Evolutionary conservation across 2,888 invertebrate genomes (phyloP), one percentile per base, ranked within the genome.

Genomic region (Drosophila longiperda): DNA sequence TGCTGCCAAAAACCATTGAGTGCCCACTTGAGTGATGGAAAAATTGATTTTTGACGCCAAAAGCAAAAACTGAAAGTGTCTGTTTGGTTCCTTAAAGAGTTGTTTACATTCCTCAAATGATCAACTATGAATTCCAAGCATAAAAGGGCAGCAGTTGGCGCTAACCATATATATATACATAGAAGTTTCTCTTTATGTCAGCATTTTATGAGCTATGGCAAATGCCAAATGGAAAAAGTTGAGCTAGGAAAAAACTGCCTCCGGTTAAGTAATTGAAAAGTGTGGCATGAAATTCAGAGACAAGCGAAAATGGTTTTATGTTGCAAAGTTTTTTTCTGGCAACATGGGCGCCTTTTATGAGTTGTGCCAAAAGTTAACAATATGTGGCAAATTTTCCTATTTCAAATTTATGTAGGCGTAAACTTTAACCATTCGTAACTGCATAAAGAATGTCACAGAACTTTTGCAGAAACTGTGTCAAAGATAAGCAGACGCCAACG

Each of bases 1-100:
- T 49, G 32, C 64, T 66, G 59, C 65, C 63, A 60, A 65, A 62
- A 55, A 26, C 62, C 20, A 66, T 76, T 71, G 83, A 82, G 83
- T 73, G 82, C 58, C 71, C 89, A 81, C 84, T 84, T 89, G 84
- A 89, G 60, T 78, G 71, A 86, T 73, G 58, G 68, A 57, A 66
- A 66, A 75, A 61, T 59, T 70, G 74, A 70, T 71, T 76, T 82
- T 74, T 61, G 61, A 76, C 72, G 75, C 66, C 61, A 61, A 48
- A 48, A 45, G 23, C 4, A 26, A 40, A 52, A 52, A 20, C 15
- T 20, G n/a, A 40, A 54, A 61, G 53, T 70, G 78, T 49, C 26
- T 55, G 48, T 49, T 50, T 60, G 57, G 49, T 57, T 60, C 32
- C 36, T 36, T 65, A 45, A 50, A 55, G 38, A 38, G 29, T 64